Evolutionary conservation across 2,888 invertebrate genomes (phyloP).

Genomic region (Stenodera caucasica): DNA sequence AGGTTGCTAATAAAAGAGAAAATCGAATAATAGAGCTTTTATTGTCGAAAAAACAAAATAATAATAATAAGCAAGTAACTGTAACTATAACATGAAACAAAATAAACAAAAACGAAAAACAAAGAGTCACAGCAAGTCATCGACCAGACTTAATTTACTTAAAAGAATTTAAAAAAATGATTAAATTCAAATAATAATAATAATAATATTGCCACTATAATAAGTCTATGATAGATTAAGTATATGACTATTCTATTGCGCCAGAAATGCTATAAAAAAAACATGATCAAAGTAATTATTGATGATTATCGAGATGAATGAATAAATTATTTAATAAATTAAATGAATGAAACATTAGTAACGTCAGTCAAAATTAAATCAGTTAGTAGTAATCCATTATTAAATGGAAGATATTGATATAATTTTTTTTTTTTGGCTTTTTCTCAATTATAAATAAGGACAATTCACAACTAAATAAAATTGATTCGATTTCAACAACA

Average conservation of each 20-base stretch:
- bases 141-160: background rate
- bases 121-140: background rate
- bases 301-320: background rate
- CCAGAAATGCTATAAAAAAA: background rate
- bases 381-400: background rate
- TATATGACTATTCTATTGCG: no score
- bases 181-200: background rate
- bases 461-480: background rate
- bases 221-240: no score
- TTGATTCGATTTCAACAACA: background rate
- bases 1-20: no score
- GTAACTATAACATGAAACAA: background rate
- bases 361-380: slow-evolving; percentile 4
- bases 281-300: background rate
- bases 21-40: slow-evolving; percentile 15
- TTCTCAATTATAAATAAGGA: background rate
- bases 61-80: no score
- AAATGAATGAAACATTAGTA: slow-evolving; percentile 3
- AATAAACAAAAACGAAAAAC: background rate
- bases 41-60: slow-evolving; percentile 9
- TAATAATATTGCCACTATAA: no score
- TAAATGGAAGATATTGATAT: background rate
- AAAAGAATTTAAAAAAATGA: background rate
- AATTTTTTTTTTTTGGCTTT: background rate
- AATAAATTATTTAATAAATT: slow-evolving; percentile 5